Evolutionary conservation across 2,888 invertebrate genomes (phyloP).

Genomic region (Tetropium fuscum): DNA sequence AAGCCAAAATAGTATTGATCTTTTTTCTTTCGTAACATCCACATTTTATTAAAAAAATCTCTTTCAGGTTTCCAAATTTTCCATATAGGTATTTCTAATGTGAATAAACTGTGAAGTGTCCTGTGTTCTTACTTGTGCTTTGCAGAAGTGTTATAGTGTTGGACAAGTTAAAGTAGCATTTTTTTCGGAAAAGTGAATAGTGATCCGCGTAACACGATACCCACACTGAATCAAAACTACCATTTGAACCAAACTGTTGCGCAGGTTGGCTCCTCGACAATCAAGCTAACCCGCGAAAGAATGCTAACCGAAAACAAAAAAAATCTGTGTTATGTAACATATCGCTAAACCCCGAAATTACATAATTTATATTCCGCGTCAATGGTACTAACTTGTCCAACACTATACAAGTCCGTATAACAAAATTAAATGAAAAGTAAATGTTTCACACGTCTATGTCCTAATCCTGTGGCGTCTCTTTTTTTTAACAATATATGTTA

Average conservation of each 20-base stretch:
- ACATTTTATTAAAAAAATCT: slow-evolving; percentile 29
- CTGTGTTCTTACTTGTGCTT: slow-evolving; percentile 46
- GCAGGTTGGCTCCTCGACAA: no score
- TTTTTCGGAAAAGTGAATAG: slow-evolving; percentile 6
- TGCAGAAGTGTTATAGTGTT: slow-evolving; percentile 35
- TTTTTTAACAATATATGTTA: slow-evolving; percentile 16
- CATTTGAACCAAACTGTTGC: no score
- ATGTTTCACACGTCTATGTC: slow-evolving; percentile 22
- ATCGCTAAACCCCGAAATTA: background rate
- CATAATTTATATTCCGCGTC: background rate
- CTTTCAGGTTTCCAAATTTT: slow-evolving; percentile 42
- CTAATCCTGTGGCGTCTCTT: slow-evolving; percentile 34
- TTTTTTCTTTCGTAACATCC: slow-evolving; percentile 40
- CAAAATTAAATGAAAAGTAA: slow-evolving; percentile 12
- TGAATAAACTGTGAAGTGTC: slow-evolving; percentile 45
- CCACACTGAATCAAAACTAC: no score
- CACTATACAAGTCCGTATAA: slow-evolving; percentile 17
- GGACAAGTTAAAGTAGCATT: slow-evolving; percentile 21
- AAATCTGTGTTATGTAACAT: no score
- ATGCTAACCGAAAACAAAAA: no score
- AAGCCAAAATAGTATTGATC: slow-evolving; percentile 61
- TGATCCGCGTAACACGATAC: no score
- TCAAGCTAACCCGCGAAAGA: no score
- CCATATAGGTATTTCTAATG: slow-evolving; percentile 51
- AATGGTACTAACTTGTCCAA: slow-evolving; percentile 17